Base-by-base conservation (phyloP, 2,113 vertebrate genomes). In the Dipodomys merriami region DNA sequence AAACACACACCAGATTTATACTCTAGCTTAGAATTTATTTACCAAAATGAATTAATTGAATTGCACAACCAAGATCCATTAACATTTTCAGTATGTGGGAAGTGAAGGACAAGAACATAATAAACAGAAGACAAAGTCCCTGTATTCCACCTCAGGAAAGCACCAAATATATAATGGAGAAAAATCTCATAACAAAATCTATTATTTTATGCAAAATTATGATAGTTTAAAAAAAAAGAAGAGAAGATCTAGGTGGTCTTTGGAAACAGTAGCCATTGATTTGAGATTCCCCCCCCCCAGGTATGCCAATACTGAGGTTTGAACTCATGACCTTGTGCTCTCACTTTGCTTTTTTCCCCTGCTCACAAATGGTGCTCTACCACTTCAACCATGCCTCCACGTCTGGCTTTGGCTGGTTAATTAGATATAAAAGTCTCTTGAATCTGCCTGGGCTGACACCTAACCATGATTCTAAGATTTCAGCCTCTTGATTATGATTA, bases 41-140 rank as follows among this genome's bases (percentile, higher is more conserved):
- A 65, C 25, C 68, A 57, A 20, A 86, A 57, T 53, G 88, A 88
- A 60, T 91, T 83, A 83, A 39, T 39, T 39, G 39, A 95, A 93
- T 67, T 53, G 12, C 25, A 78, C 74, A 91, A 53, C 1, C 7
- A 78, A 88, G 65, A 81, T 30, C 60, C 9, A 83, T 91, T n/a
- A 83, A 88, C 15, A 86, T 92, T 83, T 92, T 33, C 7, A 88
- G 13, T 25, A 91, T 22, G 39, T 74, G 35, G 87, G 30, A 95
- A 81, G 20, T 33, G 2, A 91, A 91, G 60, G 68, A 86, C 71
- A 89, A 79, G 13, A 7, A 76, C 46, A 64, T 73, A 91, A 95
- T 39, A 39, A 39, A 39, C 39, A 39, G 39, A 39, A 39, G 39
- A 39, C 39, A 93, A 91, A 93, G 86, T 6, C n/a, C 18, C 27